Percentiles rank a stretch among this genome's conserved stretches.
Conservation (phyloP, 2,888 invertebrate species). For the Scaptomyza parva region DNA sequence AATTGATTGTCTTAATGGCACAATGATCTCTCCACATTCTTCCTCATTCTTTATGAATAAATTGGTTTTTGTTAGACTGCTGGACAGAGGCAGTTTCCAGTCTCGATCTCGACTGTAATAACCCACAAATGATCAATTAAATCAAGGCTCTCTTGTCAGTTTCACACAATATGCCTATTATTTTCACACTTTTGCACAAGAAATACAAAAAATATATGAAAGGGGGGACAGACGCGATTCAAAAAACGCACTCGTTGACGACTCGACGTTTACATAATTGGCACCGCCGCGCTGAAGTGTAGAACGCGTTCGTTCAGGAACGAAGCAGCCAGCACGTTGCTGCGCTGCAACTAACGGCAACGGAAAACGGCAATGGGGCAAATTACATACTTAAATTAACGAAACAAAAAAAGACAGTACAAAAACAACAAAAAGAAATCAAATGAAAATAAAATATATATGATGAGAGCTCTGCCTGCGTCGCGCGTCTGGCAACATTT, state of each 20-base stretch:
- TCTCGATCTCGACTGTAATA: background rate
- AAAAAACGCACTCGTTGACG: slow-evolving; percentile 22
- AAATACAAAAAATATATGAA: background rate
- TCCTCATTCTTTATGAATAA: slow-evolving; percentile 2
- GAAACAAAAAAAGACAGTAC: slow-evolving; percentile 21
- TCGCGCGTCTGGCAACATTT: slow-evolving; percentile 67
- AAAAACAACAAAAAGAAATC: slow-evolving; percentile 29
- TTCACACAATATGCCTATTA: slow-evolving; percentile 38
- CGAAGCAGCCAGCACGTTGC: slow-evolving; percentile 65
- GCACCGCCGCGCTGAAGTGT: slow-evolving; percentile 9
- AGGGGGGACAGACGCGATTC: slow-evolving; percentile 10
- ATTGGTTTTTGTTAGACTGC: slow-evolving; percentile 6
- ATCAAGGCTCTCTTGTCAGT: slow-evolving; percentile 7
- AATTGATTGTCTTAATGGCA: background rate
- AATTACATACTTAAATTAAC: slow-evolving; percentile 66
- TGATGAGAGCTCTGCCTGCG: slow-evolving; percentile 58
- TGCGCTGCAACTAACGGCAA: slow-evolving; percentile 71
- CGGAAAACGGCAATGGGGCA: slow-evolving; percentile 49
- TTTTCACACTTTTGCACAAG: slow-evolving; percentile 46
- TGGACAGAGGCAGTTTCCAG: background rate
- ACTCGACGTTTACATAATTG: slow-evolving; percentile 52
- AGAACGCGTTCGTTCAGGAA: slow-evolving; percentile 53
- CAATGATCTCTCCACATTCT: slow-evolving; percentile 6
- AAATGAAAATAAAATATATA: slow-evolving; percentile 61
- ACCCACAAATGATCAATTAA: slow-evolving; percentile 10